Evolutionary conservation across 2,113 vertebrate genomes (phyloP).

Genomic region (Oreochromis niloticus): DNA sequence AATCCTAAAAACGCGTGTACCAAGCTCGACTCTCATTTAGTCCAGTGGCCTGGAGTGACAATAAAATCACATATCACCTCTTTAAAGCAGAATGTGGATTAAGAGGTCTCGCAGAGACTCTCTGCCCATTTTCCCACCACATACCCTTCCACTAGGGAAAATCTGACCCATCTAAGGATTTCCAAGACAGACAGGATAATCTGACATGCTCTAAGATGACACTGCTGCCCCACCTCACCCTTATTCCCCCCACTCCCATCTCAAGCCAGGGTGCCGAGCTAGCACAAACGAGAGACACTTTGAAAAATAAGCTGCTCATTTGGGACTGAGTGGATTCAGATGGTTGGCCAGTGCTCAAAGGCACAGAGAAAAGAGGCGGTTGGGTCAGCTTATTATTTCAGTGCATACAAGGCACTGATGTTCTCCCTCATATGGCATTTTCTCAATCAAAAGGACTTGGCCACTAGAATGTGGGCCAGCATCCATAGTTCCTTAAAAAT

Average conservation of each 20-base stretch:
- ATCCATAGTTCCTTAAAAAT: not conserved
- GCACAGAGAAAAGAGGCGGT: conserved; percentile 19
- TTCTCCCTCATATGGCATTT: conserved; percentile 43
- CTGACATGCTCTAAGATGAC: conserved; percentile 57
- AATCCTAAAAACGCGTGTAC: not conserved
- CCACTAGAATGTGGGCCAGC: conserved; percentile 41
- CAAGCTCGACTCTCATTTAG: not conserved
- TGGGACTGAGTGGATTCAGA: conserved; percentile 71
- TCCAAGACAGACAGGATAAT: conserved; percentile 60
- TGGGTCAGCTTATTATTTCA: conserved; percentile 68
- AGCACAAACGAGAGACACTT: conserved; percentile 65
- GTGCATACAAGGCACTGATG: conserved; percentile 52
- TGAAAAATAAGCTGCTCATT: conserved; percentile 70
- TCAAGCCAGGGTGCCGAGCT: conserved; percentile 43
- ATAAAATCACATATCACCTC: conserved; percentile 27
- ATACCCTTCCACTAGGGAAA: conserved; percentile 45
- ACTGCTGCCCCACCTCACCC: conserved; percentile 26
- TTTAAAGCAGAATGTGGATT: not conserved
- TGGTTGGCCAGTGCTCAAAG: conserved; percentile 69
- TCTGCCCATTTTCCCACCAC: conserved; percentile 51
- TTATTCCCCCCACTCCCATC: conserved; percentile 15
- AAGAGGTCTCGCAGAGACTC: conserved; percentile 8
- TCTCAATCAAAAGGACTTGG: conserved; percentile 43
- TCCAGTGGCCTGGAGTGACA: conserved; percentile 11
- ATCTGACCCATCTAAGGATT: conserved; percentile 58